Evolutionary conservation across 1,140 invertebrate species (phyloP).

Genomic region (Panagrolaimus sp.): DNA sequence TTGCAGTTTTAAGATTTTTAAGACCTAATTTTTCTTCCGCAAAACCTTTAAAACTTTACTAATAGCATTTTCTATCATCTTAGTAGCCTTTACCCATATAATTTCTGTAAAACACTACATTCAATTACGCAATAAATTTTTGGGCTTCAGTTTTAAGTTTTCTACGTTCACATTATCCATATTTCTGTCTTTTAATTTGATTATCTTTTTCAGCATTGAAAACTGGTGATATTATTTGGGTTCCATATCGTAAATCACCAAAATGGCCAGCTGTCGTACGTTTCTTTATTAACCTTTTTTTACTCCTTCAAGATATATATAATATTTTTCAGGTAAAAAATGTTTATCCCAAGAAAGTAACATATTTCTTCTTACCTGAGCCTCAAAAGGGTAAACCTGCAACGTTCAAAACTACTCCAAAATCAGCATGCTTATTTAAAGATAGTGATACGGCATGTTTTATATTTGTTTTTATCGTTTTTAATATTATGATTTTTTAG

Average conservation of each 20-base stretch:
- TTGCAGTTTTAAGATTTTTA: too few relatives aligned
- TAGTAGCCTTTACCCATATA: too few relatives aligned
- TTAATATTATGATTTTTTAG: not conserved
- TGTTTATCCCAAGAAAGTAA: conserved; percentile 9
- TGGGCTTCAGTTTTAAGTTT: too few relatives aligned
- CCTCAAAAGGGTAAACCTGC: not conserved
- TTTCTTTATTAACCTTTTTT: not conserved
- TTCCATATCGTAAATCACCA: conserved; percentile 25
- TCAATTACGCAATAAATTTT: too few relatives aligned
- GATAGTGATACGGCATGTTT: not conserved
- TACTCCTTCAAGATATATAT: too few relatives aligned
- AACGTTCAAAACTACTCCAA: conserved; percentile 6
- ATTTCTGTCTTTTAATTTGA: too few relatives aligned
- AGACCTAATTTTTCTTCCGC: too few relatives aligned
- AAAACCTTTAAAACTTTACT: too few relatives aligned
- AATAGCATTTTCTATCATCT: too few relatives aligned
- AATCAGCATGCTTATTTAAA: not conserved
- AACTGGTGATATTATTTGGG: conserved; percentile 35
- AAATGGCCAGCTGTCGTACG: conserved; percentile 31
- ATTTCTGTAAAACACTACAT: too few relatives aligned
- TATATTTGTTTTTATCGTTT: not conserved
- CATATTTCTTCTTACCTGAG: conserved; percentile 13
- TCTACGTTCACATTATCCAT: too few relatives aligned
- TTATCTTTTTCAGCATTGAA: conserved; percentile 18
- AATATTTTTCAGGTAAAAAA: not conserved